Percentiles rank a stretch among this genome's conserved stretches.
phyloP scores from a whole-genome alignment of 2,113 vertebrate species.

The Baryphthengus martii region DNA sequence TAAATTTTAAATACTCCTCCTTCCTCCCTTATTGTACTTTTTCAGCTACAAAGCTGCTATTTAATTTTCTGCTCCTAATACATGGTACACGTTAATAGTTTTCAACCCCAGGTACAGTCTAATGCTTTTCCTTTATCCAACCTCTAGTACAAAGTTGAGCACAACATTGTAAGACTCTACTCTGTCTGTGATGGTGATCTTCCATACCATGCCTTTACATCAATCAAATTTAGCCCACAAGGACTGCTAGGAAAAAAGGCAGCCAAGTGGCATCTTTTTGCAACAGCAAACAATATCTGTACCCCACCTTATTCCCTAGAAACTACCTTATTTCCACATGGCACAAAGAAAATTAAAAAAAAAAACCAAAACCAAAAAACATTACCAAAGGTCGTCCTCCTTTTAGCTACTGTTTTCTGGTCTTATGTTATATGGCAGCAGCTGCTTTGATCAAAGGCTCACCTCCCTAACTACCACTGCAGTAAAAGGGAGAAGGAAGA shows the following conservation, averaged over 20 bases:
- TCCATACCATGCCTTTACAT: background rate
- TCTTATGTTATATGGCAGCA: background rate
- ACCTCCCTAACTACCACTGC: background rate
- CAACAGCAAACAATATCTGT: background rate
- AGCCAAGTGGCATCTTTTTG: background rate
- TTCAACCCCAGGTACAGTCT: background rate
- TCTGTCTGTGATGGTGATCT: background rate
- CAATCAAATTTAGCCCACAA: background rate
- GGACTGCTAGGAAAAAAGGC: background rate
- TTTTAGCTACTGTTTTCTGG: background rate
- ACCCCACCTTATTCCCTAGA: background rate
- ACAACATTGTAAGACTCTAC: background rate
- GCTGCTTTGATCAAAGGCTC: background rate
- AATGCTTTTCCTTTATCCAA: background rate
- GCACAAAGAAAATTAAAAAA: background rate
- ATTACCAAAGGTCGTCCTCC: background rate
- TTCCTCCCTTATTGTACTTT: background rate
- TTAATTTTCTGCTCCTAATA: background rate
- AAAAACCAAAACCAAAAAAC: background rate
- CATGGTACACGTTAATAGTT: background rate
- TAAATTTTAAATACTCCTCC: background rate
- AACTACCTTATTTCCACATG: background rate
- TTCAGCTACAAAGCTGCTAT: background rate
- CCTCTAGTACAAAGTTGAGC: background rate
- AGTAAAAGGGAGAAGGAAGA: background rate